Conservation (phyloP, 2,888 invertebrate species). For the Drosophila macrothrix region DNA sequence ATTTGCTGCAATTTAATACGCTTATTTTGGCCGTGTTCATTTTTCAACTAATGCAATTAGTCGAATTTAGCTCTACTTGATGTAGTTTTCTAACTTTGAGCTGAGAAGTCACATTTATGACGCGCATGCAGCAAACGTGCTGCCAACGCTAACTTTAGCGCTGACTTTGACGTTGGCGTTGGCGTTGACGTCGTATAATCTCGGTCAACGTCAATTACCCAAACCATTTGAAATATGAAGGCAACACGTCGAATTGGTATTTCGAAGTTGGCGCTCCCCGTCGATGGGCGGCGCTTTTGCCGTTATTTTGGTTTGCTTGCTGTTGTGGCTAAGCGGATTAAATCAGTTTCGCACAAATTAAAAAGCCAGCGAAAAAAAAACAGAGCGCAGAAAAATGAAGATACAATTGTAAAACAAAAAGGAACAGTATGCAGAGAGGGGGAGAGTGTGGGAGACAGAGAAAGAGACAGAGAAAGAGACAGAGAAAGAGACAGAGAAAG, state of each 20-base stretch:
- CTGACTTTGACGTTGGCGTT: constrained; percentile 8
- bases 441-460: not conserved
- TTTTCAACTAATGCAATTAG: not conserved
- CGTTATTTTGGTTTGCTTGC: constrained; percentile 8
- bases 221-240: constrained; percentile 48
- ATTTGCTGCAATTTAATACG: not conserved
- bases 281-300: constrained; percentile 17
- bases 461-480: not conserved
- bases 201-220: constrained; percentile 77
- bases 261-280: constrained; percentile 36
- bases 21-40: not conserved
- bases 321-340: constrained; percentile 74
- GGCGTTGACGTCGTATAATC: constrained; percentile 55
- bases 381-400: constrained; percentile 16
- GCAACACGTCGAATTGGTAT: constrained; percentile 53
- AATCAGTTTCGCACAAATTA: constrained; percentile 68
- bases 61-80: not conserved
- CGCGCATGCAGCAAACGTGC: constrained; percentile 7
- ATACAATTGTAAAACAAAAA: not conserved
- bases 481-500: not conserved
- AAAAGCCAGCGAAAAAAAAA: constrained; percentile 37
- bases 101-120: constrained; percentile 17
- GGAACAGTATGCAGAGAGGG: not conserved
- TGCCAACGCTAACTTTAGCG: constrained; percentile 4
- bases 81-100: constrained; percentile 17